Evolutionary conservation across 2,797 vertebrate genomes (phyloP), one percentile per base, ranked within the genome.

Genomic region (Clamator glandarius): DNA sequence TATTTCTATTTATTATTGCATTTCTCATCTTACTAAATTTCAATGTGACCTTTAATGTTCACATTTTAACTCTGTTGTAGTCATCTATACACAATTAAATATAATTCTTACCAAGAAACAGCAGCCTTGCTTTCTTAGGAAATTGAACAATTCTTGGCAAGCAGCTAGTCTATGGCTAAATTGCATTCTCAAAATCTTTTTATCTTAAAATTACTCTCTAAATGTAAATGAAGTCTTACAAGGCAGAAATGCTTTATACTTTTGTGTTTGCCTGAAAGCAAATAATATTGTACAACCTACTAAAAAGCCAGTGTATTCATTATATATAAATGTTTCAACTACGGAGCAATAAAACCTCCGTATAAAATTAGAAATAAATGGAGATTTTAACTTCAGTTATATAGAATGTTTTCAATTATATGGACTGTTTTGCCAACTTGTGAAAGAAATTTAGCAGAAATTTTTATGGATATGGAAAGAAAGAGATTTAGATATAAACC

Each of bases 201-300:
- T 94, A 84, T 89, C 75, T 95, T 91, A 77, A 92, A 89, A 93
- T 94, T 90, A 78, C 33, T 70, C 64, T 92, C 90, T 90, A 89
- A 84, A 94, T 92, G 72, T 72, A 95, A 94, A 96, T 91, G 80
- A 90, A 80, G 51, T 33, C 70, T 93, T 92, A 84, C 62, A 79
- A 89, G 55, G 74, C n/a, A 82, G 81, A 90, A 90, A 84, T 9
- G 9, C 31, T 84, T 93, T 85, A 78, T 28, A 44, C 42, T 90
- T 89, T 46, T 80, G 59, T 73, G 51, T 42, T 90, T 92, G 44
- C 63, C 81, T 79, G 44, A 90, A 85, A 96, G 59, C 24, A 90
- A 94, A 87, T 90, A 69, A 77, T 84, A 63, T 15, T 76, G 48
- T 59, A 66, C 57, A 94, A 41, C 57, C 74, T 84, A 26, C 59